A percentile compares a stretch with the other conserved stretches of the same genome.
Evolutionary conservation across 1,140 invertebrate genomes (phyloP).

Genomic region (Caenorhabditis elegans): WBcel235 BX284605.5:4721001-4721500

Average conservation of each 20-base stretch:
- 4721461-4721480: too few species aligned
- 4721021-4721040: background rate
- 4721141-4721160: background rate
- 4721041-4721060: background rate
- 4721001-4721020: too few species aligned
- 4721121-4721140: background rate
- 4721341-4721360: too few species aligned
- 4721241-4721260: background rate
- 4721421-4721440: too few species aligned
- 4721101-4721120: background rate
- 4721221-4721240: constrained; percentile 6
- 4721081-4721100: constrained; percentile 6
- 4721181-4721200: background rate
- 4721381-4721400: too few species aligned
- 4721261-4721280: background rate
- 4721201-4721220: background rate
- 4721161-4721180: background rate
- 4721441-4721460: too few species aligned
- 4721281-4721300: too few species aligned
- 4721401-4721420: too few species aligned
- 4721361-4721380: too few species aligned
- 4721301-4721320: too few species aligned
- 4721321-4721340: too few species aligned
- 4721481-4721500: too few species aligned
- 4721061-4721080: background rate